Evolutionary conservation across 2,888 invertebrate species (phyloP), one percentile per base, ranked within the genome.

Genomic region (Lochmaea capreae): DNA sequence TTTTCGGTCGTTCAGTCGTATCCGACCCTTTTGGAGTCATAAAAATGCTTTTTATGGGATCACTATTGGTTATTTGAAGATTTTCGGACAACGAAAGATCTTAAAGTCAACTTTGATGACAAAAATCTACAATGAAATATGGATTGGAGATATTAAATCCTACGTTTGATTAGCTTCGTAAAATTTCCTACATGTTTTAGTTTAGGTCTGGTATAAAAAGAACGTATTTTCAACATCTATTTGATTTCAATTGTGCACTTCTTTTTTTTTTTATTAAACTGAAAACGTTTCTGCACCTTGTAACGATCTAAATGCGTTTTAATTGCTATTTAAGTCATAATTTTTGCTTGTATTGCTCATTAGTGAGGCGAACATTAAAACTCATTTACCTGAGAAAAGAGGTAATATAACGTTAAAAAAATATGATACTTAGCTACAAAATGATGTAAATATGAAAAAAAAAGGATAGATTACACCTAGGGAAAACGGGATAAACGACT

Each of bases 381-480:
- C 78, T 79, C 80, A 76, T 81, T 81, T 81, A 81, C 81, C 80
- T 81, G 82, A 79, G 80, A 79, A 81, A 80, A 80, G 78, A 74
- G 79, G 78, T 80, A 79, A 78, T 79, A 75, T 76, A 79, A 79
- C 74, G 78, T 76, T 79, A 67, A 78, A 79, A 81, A 81, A 79
- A 80, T 80, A 81, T 79, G 77, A 81, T 80, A 81, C 79, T 76
- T 76, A 73, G 76, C 77, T 77, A 79, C 79, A 77, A 76, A 65
- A 59, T 72, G 78, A 77, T 77, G 81, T 79, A 81, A 82, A 83
- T 82, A 81, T 81, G 14, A 2, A 79, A 80, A 76, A 54, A 71
- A 70, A 65, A 69, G 65, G 52, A 69, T 79, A 78, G 80, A 80
- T 82, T 80, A 80, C 78, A 67, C 67, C 67, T 74, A 66, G 73